Percentiles rank a stretch among this genome's conserved stretches.
Evolutionary conservation across 2,888 invertebrate genomes (phyloP).

Genomic region (Tortrix viridana): DNA sequence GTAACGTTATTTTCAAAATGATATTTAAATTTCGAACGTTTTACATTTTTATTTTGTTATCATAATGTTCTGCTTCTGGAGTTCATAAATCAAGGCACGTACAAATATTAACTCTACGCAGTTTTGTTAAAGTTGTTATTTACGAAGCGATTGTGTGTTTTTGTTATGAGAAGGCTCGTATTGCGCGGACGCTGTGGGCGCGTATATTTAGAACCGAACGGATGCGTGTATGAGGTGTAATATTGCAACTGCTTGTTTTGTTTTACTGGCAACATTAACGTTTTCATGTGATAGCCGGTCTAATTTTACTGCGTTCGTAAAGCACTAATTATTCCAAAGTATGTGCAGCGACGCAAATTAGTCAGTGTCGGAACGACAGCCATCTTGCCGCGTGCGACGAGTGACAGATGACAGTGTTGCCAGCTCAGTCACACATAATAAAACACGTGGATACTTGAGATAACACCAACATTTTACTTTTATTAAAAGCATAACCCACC

Average conservation of each 20-base stretch:
- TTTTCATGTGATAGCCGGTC: constrained; percentile 27
- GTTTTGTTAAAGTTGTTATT: constrained; percentile 43
- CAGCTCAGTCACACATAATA: constrained; percentile 9
- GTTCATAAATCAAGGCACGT: constrained; percentile 47
- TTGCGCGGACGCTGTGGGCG: constrained; percentile 57
- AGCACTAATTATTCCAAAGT: constrained; percentile 18
- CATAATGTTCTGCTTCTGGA: constrained; percentile 59
- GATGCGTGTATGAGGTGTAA: constrained; percentile 64
- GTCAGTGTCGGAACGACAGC: constrained; percentile 9
- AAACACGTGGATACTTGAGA: constrained; percentile 1
- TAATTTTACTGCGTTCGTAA: constrained; percentile 19
- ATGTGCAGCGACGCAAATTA: constrained; percentile 10
- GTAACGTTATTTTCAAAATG: constrained; percentile 54
- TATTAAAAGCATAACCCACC: neutral
- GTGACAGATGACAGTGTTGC: constrained; percentile 17
- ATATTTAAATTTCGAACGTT: constrained; percentile 63
- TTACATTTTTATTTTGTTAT: constrained; percentile 57
- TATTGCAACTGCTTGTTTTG: constrained; percentile 53
- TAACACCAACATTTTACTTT: neutral
- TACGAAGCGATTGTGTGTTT: constrained; percentile 42
- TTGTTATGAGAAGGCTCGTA: constrained; percentile 56
- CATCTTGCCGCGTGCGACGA: constrained; percentile 7
- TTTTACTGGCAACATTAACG: constrained; percentile 31
- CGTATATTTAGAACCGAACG: constrained; percentile 64
- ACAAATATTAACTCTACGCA: constrained; percentile 42